A percentile compares a stretch with the other conserved stretches of the same genome.
These are phyloP conservation scores for Aplidium turbinatum DNA, from an alignment of 23 tunicate species.

Conservation along the genomic window DNA sequence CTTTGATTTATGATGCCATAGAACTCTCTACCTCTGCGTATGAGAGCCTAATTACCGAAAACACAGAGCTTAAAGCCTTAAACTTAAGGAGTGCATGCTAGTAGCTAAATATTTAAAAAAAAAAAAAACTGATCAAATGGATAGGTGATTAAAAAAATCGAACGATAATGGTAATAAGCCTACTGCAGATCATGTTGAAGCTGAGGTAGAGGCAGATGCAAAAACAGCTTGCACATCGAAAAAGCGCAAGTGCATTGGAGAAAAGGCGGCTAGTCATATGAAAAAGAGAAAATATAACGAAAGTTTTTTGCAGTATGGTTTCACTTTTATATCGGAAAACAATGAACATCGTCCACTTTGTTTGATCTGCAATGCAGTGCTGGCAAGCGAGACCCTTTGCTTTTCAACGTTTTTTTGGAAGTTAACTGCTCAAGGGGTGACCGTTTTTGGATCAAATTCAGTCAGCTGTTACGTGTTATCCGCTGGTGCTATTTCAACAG, in stretches of 20 bases:
- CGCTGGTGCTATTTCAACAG: too few relatives aligned
- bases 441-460: too few relatives aligned
- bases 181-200: constrained; percentile 47
- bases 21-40: constrained; percentile 10
- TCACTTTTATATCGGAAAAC: constrained; percentile 41
- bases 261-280: constrained; percentile 17
- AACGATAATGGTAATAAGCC: constrained; percentile 31
- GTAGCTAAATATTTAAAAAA: neutral
- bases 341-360: constrained; percentile 63
- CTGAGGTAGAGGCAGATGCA: constrained; percentile 31
- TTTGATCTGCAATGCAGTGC: constrained; percentile 49
- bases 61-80: constrained; percentile 7
- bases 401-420: too few relatives aligned
- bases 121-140: constrained; percentile 9
- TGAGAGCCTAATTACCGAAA: constrained; percentile 2
- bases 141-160: constrained; percentile 33
- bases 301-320: constrained; percentile 51
- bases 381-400: constrained; percentile 55
- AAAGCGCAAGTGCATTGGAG: constrained; percentile 39
- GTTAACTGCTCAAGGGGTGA: too few relatives aligned
- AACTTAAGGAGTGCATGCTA: constrained; percentile 5
- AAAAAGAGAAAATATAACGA: constrained; percentile 51
- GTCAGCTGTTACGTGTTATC: too few relatives aligned
- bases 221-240: constrained; percentile 19
- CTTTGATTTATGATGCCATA: constrained; percentile 24